Conservation (phyloP, 2,888 invertebrate species). For the Xylota segnis region DNA sequence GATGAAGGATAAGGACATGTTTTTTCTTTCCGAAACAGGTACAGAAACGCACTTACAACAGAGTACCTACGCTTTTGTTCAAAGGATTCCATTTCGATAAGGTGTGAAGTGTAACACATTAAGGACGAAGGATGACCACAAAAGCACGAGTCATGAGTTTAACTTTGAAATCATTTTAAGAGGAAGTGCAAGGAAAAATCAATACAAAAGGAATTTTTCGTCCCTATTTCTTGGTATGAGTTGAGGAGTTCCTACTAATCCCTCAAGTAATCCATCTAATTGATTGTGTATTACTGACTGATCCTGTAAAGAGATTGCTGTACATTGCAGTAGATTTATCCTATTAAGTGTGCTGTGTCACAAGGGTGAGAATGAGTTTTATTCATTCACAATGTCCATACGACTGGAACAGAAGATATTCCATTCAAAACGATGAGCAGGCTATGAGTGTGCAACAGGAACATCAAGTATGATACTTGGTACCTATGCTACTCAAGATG, state of each 20-base stretch:
- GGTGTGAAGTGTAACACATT: constrained; percentile 13
- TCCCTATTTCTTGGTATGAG: constrained; percentile 25
- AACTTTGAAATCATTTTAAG: constrained; percentile 20
- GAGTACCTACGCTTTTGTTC: too few species aligned
- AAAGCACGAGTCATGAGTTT: constrained; percentile 30
- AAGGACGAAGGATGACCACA: not conserved
- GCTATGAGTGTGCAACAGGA: too few species aligned
- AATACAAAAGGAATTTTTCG: not conserved
- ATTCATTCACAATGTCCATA: not conserved
- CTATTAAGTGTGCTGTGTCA: constrained; percentile 14
- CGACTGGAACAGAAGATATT: too few species aligned
- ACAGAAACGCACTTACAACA: not conserved
- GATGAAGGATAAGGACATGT: constrained; percentile 23
- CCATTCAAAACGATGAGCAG: too few species aligned
- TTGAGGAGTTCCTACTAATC: not conserved
- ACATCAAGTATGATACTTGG: too few species aligned
- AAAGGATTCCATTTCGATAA: not conserved
- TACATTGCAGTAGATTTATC: constrained; percentile 9
- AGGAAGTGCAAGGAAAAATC: not conserved
- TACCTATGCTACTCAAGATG: too few species aligned
- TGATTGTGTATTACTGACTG: constrained; percentile 11
- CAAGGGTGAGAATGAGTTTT: not conserved
- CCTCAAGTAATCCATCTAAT: constrained; percentile 14
- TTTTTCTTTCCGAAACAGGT: too few species aligned
- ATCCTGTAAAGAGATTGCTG: constrained; percentile 25